A percentile compares a stretch with the other conserved stretches of the same genome.
Conservation (phyloP, 2,113 vertebrate genomes). For the Pterocles orientalis region DNA sequence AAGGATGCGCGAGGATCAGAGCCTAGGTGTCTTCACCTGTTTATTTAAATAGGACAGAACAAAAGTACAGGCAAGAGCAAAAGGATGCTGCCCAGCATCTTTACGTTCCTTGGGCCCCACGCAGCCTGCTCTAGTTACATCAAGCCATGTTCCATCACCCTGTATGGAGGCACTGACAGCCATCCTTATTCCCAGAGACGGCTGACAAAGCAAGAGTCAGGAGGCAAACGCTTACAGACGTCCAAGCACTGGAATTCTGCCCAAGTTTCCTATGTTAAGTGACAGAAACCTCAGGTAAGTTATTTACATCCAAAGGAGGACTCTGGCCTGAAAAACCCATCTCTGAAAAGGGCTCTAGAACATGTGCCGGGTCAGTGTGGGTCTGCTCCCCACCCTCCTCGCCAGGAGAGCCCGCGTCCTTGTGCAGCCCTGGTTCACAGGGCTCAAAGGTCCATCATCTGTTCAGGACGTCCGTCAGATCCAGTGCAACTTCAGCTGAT, state of each 20-base stretch:
- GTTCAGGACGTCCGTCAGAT: not conserved
- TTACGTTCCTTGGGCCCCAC: not conserved
- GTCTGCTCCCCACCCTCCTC: not conserved
- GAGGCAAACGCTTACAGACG: not conserved
- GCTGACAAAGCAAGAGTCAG: not conserved
- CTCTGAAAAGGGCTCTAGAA: not conserved
- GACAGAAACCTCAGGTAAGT: not conserved
- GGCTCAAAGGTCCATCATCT: not conserved
- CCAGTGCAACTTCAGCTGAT: not conserved
- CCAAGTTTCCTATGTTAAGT: not conserved
- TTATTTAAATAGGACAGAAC: not conserved
- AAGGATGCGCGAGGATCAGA: not conserved
- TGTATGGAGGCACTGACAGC: not conserved
- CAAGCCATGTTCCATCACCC: constrained; percentile 34
- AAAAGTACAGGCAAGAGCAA: not conserved
- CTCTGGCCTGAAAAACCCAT: not conserved
- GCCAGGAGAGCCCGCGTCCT: rapidly evolving
- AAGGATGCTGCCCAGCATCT: not conserved
- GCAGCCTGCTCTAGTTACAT: constrained; percentile 1
- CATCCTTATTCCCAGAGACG: not conserved
- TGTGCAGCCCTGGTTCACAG: not conserved
- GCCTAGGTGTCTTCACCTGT: not conserved
- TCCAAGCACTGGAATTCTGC: not conserved
- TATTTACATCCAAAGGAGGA: not conserved
- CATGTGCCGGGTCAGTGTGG: rapidly evolving